A percentile compares a stretch with the other conserved stretches of the same genome.
Evolutionary conservation across 2,888 invertebrate species (phyloP).

Genomic region (Smittia sp.): DNA sequence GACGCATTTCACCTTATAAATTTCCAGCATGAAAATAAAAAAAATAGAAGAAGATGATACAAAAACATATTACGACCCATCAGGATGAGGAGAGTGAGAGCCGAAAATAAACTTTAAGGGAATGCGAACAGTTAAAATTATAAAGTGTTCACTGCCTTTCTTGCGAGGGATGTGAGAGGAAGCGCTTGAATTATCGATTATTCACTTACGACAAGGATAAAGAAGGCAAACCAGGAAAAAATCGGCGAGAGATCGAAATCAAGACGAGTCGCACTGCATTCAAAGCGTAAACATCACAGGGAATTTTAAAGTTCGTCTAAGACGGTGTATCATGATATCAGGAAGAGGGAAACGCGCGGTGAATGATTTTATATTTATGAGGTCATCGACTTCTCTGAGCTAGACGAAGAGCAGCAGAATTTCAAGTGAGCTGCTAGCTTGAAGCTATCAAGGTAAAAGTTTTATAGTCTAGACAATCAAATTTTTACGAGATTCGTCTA

Average conservation of each 20-base stretch:
- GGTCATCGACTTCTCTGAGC: neutral
- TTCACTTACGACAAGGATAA: neutral
- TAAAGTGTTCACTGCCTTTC: constrained; percentile 26
- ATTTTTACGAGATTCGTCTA: too few species aligned
- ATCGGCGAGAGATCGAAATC: neutral
- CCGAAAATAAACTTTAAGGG: constrained; percentile 31
- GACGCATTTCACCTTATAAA: constrained; percentile 42
- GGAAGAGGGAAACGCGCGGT: neutral
- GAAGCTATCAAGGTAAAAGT: too few species aligned
- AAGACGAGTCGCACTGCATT: neutral
- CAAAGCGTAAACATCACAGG: neutral
- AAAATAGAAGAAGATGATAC: constrained; percentile 37
- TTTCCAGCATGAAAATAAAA: constrained; percentile 40
- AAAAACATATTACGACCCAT: constrained; percentile 40
- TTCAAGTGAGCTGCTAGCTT: too few species aligned
- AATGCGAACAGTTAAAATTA: constrained; percentile 35
- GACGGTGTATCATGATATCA: neutral
- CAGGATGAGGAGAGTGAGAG: neutral
- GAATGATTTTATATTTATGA: constrained; percentile 10
- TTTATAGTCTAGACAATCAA: too few species aligned
- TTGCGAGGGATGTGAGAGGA: neutral
- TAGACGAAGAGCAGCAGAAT: neutral
- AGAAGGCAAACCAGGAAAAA: neutral
- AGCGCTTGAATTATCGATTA: constrained; percentile 38
- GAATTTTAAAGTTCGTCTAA: constrained; percentile 15